Percentiles rank a stretch among this genome's conserved stretches.
Conservation (phyloP, 1,140 invertebrate genomes). For the Zophobas morio region DNA sequence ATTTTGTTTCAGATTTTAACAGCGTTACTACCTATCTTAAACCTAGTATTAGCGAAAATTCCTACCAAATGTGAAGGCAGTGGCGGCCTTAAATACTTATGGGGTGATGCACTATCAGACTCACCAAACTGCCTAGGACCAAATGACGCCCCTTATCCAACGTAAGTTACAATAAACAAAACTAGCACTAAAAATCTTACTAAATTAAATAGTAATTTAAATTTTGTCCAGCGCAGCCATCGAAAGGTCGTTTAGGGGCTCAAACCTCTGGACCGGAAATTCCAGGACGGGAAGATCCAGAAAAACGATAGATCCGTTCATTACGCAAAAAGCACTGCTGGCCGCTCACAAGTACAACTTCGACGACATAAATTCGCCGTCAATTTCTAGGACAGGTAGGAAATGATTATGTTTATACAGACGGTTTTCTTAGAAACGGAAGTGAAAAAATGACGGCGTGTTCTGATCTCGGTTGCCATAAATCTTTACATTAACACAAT, state of each 20-base stretch:
- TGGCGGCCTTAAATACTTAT: constrained; percentile 81
- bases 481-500: constrained; percentile 11
- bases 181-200: constrained; percentile 22
- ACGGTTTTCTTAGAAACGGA: constrained; percentile 2
- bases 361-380: constrained; percentile 60
- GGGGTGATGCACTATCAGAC: constrained; percentile 87
- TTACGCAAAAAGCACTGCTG: constrained; percentile 79
- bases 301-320: constrained; percentile 77
- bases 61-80: constrained; percentile 73
- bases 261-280: constrained; percentile 71
- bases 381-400: constrained; percentile 66
- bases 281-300: constrained; percentile 75
- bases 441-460: constrained; percentile 21
- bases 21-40: constrained; percentile 27
- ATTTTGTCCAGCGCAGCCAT: constrained; percentile 74
- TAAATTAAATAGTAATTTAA: constrained; percentile 43
- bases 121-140: constrained; percentile 83
- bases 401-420: constrained; percentile 12
- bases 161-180: constrained; percentile 72
- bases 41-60: constrained; percentile 54
- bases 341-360: constrained; percentile 75
- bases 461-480: constrained; percentile 15
- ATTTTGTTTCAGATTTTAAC: constrained; percentile 48
- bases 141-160: constrained; percentile 85
- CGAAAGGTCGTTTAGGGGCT: constrained; percentile 73